A percentile compares a stretch with the other conserved stretches of the same genome.
Conservation (phyloP, 2,113 vertebrate species). For the Myotis brandtii region DNA sequence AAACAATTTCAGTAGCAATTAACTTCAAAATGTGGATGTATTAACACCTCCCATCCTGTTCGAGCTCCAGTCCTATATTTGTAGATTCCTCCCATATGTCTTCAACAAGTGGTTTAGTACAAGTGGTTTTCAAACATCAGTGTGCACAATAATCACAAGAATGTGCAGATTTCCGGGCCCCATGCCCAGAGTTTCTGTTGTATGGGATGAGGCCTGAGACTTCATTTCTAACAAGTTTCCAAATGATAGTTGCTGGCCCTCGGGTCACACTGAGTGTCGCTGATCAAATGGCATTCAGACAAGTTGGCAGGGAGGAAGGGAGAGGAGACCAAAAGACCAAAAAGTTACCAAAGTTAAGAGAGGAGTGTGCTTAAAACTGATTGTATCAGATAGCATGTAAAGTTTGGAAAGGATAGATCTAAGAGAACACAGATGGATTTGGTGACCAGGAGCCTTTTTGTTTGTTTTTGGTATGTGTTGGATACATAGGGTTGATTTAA, state of each 20-base stretch:
- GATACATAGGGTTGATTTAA: slow-evolving; percentile 18
- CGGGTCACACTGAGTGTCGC: not conserved
- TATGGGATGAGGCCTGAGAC: not conserved
- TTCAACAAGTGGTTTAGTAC: not conserved
- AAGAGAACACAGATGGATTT: slow-evolving; percentile 12
- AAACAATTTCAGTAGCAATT: slow-evolving; percentile 22
- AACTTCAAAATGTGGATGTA: slow-evolving; percentile 28
- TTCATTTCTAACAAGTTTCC: slow-evolving; percentile 4
- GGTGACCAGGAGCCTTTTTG: not conserved
- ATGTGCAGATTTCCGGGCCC: not conserved
- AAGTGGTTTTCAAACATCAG: not conserved
- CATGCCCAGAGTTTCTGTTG: not conserved
- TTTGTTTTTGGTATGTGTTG: slow-evolving; percentile 25
- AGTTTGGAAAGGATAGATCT: not conserved
- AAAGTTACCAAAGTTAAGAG: not conserved
- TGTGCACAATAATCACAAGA: not conserved
- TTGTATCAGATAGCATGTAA: not conserved
- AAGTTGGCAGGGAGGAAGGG: not conserved
- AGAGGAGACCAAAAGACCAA: slow-evolving; percentile 4
- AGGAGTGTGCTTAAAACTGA: not conserved
- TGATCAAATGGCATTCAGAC: slow-evolving; percentile 12
- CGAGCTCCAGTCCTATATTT: not conserved
- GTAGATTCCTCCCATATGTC: not conserved
- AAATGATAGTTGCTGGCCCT: not conserved
- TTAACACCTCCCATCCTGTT: not conserved